Base-by-base conservation (phyloP, 2,888 invertebrate species). In the Drosophila mulleri region DNA sequence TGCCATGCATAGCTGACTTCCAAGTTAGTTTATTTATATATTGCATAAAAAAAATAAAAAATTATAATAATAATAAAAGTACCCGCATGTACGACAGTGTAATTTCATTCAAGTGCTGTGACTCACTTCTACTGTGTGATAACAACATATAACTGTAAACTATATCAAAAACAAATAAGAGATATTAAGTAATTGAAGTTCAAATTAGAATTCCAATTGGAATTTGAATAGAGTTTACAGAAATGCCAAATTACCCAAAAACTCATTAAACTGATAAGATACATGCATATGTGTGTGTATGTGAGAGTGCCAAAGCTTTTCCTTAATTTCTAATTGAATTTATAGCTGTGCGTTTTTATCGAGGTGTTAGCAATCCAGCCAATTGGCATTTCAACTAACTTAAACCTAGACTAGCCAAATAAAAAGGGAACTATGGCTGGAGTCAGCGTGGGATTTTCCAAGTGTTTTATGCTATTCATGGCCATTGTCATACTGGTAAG, bases 391-490 rank as follows among this genome's bases (percentile, higher is more conserved):
- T 44, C n/a, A 16, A 16, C 58, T 14, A 29, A 29, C 48, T 59
- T 20, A 12, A 32, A 18, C 2, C 20, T 0, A 0, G 11, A 47
- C 26, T 26, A 14, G 32, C 32, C 48, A 12, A 37, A 32, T 7
- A 29, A 29, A 29, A 8, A 29, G 16, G 1, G 48, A 39, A 82
- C 70, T 45, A 92, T 92, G 92, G 82, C 90, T 16, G 80, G 85
- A 35, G 83, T 91, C 32, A 91, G 91, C 72, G 82, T 86, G 61
- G 91, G 84, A 32, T 92, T 91, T 61, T 91, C 91, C 54, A 92
- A 92, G 75, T 92, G 92, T 65, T 92, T 92, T 67, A 91, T 92
- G 65, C 76, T 91, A 41, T 92, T 92, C 70, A 92, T 92, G 92
- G 89, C 91, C 12, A 45, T 91, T 61, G 88, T 91, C 16, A 90